Conservation (phyloP, 2,797 vertebrate genomes). For the Aythya fuligula region DNA sequence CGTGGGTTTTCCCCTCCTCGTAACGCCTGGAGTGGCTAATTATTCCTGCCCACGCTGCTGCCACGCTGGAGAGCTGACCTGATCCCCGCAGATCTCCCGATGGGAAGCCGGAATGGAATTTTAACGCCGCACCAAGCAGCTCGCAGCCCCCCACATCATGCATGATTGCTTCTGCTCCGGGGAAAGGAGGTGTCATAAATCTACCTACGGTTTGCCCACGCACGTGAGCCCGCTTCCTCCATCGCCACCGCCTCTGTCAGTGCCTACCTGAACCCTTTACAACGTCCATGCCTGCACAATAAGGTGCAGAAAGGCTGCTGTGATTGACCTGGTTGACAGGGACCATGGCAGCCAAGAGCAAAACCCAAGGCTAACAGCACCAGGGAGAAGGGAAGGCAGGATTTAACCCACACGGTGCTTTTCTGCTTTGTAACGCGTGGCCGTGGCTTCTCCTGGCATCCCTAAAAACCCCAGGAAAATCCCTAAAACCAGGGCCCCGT, state of each 20-base stretch:
- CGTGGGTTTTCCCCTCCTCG: neutral
- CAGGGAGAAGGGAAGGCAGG: neutral
- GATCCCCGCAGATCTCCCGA: constrained; percentile 70
- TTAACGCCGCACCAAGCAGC: constrained; percentile 77
- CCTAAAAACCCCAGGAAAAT: neutral
- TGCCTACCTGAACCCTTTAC: neutral
- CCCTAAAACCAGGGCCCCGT: no score
- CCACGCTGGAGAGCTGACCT: constrained; percentile 22
- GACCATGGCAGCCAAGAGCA: neutral
- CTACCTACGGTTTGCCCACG: constrained; percentile 67
- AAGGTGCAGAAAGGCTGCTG: neutral
- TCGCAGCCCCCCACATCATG: constrained; percentile 78
- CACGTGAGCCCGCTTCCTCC: neutral
- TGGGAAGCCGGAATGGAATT: constrained; percentile 78
- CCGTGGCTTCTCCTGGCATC: neutral
- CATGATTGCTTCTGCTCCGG: constrained; percentile 85
- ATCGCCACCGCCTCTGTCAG: neutral
- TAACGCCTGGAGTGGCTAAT: neutral
- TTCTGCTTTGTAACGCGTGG: accelerated
- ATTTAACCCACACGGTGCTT: neutral
- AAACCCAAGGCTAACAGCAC: neutral
- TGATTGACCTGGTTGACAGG: neutral
- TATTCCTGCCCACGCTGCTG: neutral
- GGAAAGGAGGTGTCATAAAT: constrained; percentile 83
- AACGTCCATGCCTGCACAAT: neutral